phyloP scores from a whole-genome alignment of 2,888 invertebrate species.

The Augochlorella aurata region DNA sequence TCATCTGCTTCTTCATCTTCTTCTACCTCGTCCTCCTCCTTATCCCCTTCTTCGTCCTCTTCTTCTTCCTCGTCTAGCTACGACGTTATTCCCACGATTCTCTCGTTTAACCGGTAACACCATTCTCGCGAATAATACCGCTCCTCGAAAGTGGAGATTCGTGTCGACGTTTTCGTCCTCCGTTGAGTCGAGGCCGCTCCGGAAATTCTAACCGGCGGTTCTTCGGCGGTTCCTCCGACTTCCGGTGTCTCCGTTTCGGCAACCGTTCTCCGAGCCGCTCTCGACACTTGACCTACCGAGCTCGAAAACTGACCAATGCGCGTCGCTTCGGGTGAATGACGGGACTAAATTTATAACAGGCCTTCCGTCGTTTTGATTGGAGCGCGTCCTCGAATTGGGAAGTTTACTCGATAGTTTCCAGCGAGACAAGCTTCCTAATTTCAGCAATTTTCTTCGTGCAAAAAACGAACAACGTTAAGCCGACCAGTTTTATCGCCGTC shows the following conservation, averaged over 20 bases:
- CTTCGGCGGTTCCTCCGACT: not conserved
- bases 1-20: not conserved
- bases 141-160: conserved; percentile 61
- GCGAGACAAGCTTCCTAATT: too few species aligned
- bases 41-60: not conserved
- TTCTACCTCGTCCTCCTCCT: not conserved
- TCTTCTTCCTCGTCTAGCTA: not conserved
- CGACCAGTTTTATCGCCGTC: too few species aligned
- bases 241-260: not conserved
- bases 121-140: conserved; percentile 41
- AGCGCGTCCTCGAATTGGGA: too few species aligned
- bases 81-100: conserved; percentile 61
- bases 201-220: not conserved
- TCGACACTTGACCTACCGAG: too few species aligned
- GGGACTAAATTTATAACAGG: too few species aligned
- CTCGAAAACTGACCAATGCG: too few species aligned
- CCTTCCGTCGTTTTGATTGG: too few species aligned
- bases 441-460: too few species aligned
- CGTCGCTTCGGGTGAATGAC: too few species aligned
- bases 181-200: not conserved
- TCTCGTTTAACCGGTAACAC: conserved; percentile 54
- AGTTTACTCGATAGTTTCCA: too few species aligned
- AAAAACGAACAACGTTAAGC: too few species aligned
- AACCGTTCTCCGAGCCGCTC: not conserved
- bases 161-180: conserved; percentile 51